Base-by-base conservation (phyloP, 2,888 invertebrate species). In the Apeira syringaria region DNA sequence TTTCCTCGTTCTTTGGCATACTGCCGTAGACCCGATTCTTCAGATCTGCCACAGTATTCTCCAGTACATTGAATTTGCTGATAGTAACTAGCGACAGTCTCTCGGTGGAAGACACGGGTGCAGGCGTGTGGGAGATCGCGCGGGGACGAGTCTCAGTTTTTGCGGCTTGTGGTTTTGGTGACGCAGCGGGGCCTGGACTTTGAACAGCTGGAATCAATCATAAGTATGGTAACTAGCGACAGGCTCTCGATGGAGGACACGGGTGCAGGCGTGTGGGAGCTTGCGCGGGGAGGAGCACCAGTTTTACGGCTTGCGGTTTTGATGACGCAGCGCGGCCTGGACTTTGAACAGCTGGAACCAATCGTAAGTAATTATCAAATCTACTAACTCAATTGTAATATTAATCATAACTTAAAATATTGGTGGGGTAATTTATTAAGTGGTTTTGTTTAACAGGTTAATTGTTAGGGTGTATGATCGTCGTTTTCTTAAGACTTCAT, bases 171-270 rank as follows among this genome's bases (percentile, higher is more conserved):
- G 18, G 20, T 7, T 20, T 20, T 5, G 1, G 5, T 1, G 20
- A 20, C 5, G 7, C 20, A 20, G 7, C 20, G 6, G 7, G 20
- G 20, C 5, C 7, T 20, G 20, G 2, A 7, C 20, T 20, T 20
- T 5, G 20, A 2, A 2, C 20, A 20, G 6, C 20, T 20, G 20
- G 20, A 18, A 18, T 4, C 15, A 15, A 4, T n/a, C n/a, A n/a
- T n/a, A n/a, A n/a, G n/a, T n/a, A 75, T 51, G 0, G 88, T 88
- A 17, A 88, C 82, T 0, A 92, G 76, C 0, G 91, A 87, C 1
- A 88, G 74, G 47, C 54, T 79, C 13, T 84, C 83, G 0, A 57
- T 45, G 1, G 75, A 20, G 7, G 56, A 11, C 8, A 5, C 9
- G 27, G 2, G 26, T 31, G 7, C 12, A 8, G 8, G 20, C 7